Conservation (phyloP, 2,797 vertebrate species). For the Diceros bicornis region DNA sequence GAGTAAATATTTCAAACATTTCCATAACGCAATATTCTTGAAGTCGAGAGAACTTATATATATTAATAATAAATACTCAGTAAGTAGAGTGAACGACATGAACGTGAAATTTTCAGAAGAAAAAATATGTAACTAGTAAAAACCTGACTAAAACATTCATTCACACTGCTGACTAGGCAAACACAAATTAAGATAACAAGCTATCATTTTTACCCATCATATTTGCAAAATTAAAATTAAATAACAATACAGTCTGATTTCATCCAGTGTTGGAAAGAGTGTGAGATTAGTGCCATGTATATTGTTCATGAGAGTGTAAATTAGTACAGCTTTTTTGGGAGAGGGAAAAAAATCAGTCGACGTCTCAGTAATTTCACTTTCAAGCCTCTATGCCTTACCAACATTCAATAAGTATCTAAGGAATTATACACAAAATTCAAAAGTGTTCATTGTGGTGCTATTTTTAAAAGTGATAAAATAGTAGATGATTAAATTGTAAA, state of each 20-base stretch:
- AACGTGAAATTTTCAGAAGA: not conserved
- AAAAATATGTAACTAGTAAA: not conserved
- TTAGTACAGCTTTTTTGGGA: not conserved
- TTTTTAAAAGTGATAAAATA: not conserved
- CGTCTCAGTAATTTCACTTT: conserved; percentile 9
- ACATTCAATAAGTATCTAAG: not conserved
- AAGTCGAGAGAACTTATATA: not conserved
- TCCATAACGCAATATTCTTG: not conserved
- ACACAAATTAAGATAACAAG: not conserved
- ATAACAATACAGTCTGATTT: not conserved
- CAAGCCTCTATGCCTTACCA: not conserved
- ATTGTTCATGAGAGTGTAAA: not conserved
- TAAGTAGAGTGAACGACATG: not conserved
- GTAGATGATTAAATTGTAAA: not conserved
- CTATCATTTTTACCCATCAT: not conserved
- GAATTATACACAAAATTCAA: not conserved
- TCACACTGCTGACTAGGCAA: not conserved
- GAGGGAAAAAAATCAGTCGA: not conserved
- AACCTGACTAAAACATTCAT: not conserved
- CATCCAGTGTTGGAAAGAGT: not conserved
- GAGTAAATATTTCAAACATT: not conserved
- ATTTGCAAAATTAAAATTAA: not conserved
- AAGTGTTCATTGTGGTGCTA: not conserved
- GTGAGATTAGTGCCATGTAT: not conserved
- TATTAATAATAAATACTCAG: not conserved